These are phyloP conservation scores for Hymenochirus boettgeri DNA, from an alignment of 2,113 vertebrate genomes.

Conservation along the genomic window DNA sequence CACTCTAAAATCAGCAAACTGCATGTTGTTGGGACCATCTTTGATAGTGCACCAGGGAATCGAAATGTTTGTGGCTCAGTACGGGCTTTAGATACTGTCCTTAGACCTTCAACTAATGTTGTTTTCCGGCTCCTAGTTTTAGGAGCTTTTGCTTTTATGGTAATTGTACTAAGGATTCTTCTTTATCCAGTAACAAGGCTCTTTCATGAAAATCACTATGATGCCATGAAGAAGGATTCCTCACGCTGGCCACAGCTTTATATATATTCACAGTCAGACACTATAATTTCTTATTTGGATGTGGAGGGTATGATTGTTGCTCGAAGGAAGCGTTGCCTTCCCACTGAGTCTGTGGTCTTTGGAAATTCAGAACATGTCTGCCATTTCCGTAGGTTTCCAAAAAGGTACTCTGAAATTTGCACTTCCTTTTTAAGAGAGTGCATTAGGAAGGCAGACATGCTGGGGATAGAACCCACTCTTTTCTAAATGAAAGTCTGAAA, in stretches of 20 bases:
- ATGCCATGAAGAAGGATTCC: constrained; percentile 66
- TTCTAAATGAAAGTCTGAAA: neutral
- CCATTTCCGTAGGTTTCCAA: constrained; percentile 76
- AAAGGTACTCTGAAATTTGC: constrained; percentile 75
- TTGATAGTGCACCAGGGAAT: constrained; percentile 86
- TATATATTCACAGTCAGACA: constrained; percentile 81
- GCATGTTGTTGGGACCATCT: constrained; percentile 74
- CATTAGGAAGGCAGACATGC: constrained; percentile 43
- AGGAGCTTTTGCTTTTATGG: constrained; percentile 61
- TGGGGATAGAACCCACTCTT: neutral
- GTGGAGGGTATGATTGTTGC: constrained; percentile 68
- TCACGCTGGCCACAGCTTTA: constrained; percentile 87
- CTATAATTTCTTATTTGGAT: constrained; percentile 70
- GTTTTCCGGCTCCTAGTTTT: constrained; percentile 66
- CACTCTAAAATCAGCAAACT: constrained; percentile 69
- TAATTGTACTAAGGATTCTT: constrained; percentile 67
- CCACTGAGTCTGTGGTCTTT: constrained; percentile 77
- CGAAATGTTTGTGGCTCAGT: constrained; percentile 75
- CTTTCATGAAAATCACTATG: constrained; percentile 83
- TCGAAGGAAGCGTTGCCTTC: constrained; percentile 62
- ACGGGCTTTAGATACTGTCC: constrained; percentile 69
- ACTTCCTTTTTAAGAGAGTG: constrained; percentile 71
- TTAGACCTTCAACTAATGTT: constrained; percentile 61
- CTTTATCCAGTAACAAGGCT: constrained; percentile 80
- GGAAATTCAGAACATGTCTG: constrained; percentile 76